Percentiles rank a stretch among this genome's conserved stretches.
phyloP scores from a whole-genome alignment of 37 sponge, comb jelly and placozoan genomes.

The Bolinopsis microptera region DNA sequence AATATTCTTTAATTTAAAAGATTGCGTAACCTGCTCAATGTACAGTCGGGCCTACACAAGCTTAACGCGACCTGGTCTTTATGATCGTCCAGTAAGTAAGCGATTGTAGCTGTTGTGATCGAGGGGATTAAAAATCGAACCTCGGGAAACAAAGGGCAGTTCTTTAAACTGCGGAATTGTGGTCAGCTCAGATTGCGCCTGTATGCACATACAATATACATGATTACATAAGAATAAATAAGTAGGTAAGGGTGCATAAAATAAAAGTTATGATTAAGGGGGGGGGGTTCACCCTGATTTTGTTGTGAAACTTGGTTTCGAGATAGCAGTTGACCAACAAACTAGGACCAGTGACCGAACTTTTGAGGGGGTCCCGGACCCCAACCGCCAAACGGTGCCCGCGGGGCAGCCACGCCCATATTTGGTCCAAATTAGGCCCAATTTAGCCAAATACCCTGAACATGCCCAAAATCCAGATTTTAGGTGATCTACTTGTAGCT shows the following conservation, averaged over 20 bases:
- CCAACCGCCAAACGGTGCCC: no score
- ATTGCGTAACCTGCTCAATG: constrained; percentile 25
- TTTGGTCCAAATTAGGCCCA: no score
- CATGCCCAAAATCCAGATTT: no score
- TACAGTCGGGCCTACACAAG: constrained; percentile 32
- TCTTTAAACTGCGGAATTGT: not conserved
- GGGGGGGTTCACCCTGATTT: no score
- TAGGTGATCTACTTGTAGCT: no score
- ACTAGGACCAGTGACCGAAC: no score
- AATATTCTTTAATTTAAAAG: not conserved
- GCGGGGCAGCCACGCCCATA: no score
- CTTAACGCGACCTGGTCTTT: constrained; percentile 1
- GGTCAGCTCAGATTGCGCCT: not conserved
- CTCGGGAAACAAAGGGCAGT: constrained; percentile 35
- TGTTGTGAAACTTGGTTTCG: no score
- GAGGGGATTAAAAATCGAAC: constrained; percentile 22
- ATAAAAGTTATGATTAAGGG: no score
- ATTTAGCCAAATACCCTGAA: no score
- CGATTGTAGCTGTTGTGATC: constrained; percentile 29
- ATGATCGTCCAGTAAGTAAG: not conserved
- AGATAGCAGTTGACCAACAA: no score
- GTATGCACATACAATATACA: not conserved
- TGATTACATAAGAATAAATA: not conserved
- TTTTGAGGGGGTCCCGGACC: no score
- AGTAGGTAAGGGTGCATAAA: not conserved